Evolutionary conservation across 2,888 invertebrate species (phyloP).

Genomic region (Torymus auratus): DNA sequence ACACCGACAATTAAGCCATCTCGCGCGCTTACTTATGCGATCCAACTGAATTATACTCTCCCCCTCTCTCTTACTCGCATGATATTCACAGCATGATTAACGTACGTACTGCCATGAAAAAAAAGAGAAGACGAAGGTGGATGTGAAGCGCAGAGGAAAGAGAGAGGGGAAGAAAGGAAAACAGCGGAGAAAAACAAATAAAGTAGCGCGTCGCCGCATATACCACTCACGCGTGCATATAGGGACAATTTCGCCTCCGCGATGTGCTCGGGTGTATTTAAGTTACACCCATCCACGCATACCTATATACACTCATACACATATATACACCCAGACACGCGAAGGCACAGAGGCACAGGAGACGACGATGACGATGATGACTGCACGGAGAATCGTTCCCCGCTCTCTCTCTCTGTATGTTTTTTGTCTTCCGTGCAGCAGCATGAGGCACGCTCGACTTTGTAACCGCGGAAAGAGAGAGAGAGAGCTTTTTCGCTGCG

Average conservation of each 20-base stretch:
- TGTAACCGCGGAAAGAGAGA: conserved; percentile 25
- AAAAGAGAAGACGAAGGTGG: neutral
- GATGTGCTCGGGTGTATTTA: conserved; percentile 3
- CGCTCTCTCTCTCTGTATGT: neutral
- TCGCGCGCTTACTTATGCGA: conserved; percentile 37
- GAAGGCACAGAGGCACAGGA: neutral
- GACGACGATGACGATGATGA: conserved; percentile 53
- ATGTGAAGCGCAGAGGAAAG: neutral
- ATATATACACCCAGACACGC: neutral
- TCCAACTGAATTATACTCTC: conserved; percentile 35
- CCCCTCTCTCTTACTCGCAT: neutral
- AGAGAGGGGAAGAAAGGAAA: conserved; percentile 22
- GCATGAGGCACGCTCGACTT: conserved; percentile 22
- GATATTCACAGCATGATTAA: conserved; percentile 37
- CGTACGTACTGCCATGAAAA: neutral
- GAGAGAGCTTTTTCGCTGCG: no score
- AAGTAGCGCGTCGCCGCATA: conserved; percentile 32
- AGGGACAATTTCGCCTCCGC: conserved; percentile 38
- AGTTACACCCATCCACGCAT: neutral
- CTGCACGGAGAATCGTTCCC: conserved; percentile 49
- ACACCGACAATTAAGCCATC: conserved; percentile 47
- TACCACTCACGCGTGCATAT: conserved; percentile 19
- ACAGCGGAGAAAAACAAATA: conserved; percentile 49
- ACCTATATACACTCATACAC: neutral
- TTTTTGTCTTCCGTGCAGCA: conserved; percentile 41